These are phyloP conservation scores for Trichechus manatus DNA, from an alignment of 2,113 vertebrate species.

Conservation along the genomic window DNA sequence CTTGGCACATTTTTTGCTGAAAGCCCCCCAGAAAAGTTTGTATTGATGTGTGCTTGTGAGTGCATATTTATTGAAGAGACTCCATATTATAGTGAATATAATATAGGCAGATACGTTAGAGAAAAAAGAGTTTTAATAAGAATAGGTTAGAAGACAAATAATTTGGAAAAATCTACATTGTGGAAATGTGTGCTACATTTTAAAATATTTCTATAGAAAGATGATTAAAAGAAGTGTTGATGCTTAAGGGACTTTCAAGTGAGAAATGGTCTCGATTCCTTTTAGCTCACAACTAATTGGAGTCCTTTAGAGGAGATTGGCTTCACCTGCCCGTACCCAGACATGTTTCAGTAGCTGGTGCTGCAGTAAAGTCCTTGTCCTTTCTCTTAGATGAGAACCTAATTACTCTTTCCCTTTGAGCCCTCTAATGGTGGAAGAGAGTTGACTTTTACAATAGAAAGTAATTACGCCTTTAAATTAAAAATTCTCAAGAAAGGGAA, in stretches of 20 bases:
- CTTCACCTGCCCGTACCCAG: neutral
- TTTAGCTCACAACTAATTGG: neutral
- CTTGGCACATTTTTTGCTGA: conserved; percentile 34
- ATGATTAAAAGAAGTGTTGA: neutral
- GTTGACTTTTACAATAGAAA: conserved; percentile 12
- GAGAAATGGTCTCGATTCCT: neutral
- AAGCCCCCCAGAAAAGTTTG: neutral
- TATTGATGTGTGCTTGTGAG: neutral
- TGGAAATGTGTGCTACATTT: conserved; percentile 50
- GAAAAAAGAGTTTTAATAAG: conserved; percentile 42
- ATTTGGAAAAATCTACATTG: conserved; percentile 24
- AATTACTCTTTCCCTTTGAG: neutral
- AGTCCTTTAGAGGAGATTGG: neutral
- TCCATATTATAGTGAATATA: neutral
- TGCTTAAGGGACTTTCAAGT: neutral
- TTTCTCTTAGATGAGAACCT: neutral
- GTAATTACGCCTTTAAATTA: neutral
- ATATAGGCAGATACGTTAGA: neutral
- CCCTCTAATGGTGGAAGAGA: neutral
- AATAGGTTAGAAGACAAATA: conserved; percentile 14
- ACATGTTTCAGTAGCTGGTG: neutral
- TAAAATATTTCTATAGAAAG: conserved; percentile 35
- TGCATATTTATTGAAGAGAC: conserved; percentile 9
- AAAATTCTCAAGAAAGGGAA: conserved; percentile 28
- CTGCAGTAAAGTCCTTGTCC: neutral